These are phyloP conservation scores for Phrynocephalus versicolor DNA, from an alignment of 2,113 vertebrate genomes.

Conservation along the genomic window DNA sequence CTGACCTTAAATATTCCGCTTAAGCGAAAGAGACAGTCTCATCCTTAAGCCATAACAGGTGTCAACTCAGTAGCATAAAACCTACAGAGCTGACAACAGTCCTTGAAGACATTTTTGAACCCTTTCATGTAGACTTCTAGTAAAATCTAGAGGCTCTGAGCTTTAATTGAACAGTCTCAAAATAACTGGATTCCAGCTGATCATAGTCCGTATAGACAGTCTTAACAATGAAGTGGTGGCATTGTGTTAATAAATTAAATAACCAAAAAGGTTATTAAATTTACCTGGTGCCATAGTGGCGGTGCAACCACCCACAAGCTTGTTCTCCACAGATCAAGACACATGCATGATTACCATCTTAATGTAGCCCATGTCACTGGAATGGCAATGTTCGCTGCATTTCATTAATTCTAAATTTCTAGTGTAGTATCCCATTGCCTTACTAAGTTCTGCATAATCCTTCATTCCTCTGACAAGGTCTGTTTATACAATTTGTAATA, in stretches of 20 bases:
- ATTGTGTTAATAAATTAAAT: neutral
- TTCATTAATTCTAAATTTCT: neutral
- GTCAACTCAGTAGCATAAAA: neutral
- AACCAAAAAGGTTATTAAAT: neutral
- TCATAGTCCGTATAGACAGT: neutral
- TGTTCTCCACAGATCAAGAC: neutral
- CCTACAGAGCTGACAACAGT: neutral
- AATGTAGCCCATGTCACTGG: neutral
- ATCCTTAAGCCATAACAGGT: conserved; percentile 12
- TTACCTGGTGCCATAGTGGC: neutral
- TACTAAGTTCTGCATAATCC: neutral
- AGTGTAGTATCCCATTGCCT: neutral
- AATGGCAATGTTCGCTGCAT: neutral
- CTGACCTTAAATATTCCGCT: conserved; percentile 34
- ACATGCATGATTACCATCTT: neutral
- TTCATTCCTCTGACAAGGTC: neutral
- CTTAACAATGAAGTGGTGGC: neutral
- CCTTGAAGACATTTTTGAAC: conserved; percentile 1
- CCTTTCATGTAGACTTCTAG: neutral
- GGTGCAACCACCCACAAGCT: neutral
- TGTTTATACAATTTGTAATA: neutral
- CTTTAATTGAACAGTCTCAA: neutral
- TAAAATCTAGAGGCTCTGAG: neutral
- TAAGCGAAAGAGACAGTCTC: neutral
- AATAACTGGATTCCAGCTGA: neutral